These are phyloP conservation scores for Poeciliopsis prolifica DNA, from an alignment of 2,113 vertebrate species.

Conservation along the genomic window DNA sequence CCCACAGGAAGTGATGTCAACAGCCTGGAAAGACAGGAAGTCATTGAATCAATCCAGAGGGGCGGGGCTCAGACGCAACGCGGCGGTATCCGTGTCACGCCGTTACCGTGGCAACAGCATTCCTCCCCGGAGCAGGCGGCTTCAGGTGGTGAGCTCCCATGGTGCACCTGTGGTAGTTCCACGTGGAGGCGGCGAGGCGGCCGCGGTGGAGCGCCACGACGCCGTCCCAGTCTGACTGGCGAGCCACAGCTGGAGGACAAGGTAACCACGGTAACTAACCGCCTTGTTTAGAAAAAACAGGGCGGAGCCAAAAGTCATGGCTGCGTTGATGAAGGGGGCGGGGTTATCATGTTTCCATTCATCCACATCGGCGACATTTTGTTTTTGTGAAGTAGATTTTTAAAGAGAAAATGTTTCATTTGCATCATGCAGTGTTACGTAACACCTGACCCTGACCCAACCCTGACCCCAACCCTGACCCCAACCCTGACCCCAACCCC, in stretches of 20 bases:
- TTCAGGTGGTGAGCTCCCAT: slow-evolving; percentile 90
- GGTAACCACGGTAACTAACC: no score
- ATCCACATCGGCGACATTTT: no score
- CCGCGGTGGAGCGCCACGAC: slow-evolving; percentile 93
- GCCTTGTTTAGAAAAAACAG: no score
- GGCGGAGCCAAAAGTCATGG: no score
- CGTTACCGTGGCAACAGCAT: slow-evolving; percentile 54
- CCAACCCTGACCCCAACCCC: no score
- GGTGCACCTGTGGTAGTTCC: slow-evolving; percentile 90
- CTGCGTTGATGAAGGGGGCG: no score
- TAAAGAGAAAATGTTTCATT: no score
- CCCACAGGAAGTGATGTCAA: slow-evolving; percentile 91
- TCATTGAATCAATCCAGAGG: not conserved
- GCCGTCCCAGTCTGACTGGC: slow-evolving; percentile 94
- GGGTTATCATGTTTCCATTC: no score
- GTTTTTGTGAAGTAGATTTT: no score
- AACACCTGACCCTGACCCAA: rapidly evolving
- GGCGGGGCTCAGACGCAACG: not conserved
- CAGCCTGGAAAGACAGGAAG: slow-evolving; percentile 78
- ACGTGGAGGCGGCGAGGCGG: slow-evolving; percentile 86
- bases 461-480: no score
- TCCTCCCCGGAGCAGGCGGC: slow-evolving; percentile 73
- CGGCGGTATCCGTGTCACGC: rapidly evolving
- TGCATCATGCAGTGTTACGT: no score
- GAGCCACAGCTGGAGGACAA: slow-evolving; percentile 82